Evolutionary conservation across 2,797 vertebrate genomes (phyloP), one percentile per base, ranked within the genome.

Genomic region (Sebastolobus alascanus): DNA sequence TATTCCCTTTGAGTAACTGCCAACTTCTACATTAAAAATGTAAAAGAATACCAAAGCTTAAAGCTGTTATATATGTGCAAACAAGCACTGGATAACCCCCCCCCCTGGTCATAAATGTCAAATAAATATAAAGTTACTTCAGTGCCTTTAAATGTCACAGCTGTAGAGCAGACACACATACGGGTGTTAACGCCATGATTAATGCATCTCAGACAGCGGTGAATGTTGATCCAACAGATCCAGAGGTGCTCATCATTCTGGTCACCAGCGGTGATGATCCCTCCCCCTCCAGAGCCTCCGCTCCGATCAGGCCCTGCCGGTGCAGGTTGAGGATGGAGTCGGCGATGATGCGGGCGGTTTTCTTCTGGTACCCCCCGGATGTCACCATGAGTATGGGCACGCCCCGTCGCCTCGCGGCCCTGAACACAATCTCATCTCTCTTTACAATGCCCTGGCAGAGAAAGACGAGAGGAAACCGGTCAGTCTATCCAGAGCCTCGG

Each of bases 301-400:
- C 68, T 33, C 87, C 95, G 35, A 99, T 97, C 75, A 99, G 95
- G 27, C 96, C 96, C 87, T 96, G 92, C 63, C 31, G 84, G 29
- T 95, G 95, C 84, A 99, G 77, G 86, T 99, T 99, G 31, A 99
- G 95, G 88, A 99, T 98, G 87, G 98, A 99, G 95, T 99, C 98
- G 0, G 98, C 98, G 13, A 99, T 99, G 89, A 99, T 97, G 12
- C 97, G 96, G 0, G 98, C 98, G 0, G 98, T 99, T 81, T 96
- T 96, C 94, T 97, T 99, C 95, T 98, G 98, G 92, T 99, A 99
- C 4, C 98, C 98, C 0, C 98, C 98, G 0, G 98, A 99, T 0
- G 98, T 99, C 85, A 99, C 96, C 98, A 99, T 99, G 61, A 99
- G 96, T 79, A 99, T 96, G 4, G 98, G 98, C 52, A 99, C 90